phyloP scores from a whole-genome alignment of 37 sponge, comb jelly and placozoan genomes.

The Hormiphora californensis region DNA sequence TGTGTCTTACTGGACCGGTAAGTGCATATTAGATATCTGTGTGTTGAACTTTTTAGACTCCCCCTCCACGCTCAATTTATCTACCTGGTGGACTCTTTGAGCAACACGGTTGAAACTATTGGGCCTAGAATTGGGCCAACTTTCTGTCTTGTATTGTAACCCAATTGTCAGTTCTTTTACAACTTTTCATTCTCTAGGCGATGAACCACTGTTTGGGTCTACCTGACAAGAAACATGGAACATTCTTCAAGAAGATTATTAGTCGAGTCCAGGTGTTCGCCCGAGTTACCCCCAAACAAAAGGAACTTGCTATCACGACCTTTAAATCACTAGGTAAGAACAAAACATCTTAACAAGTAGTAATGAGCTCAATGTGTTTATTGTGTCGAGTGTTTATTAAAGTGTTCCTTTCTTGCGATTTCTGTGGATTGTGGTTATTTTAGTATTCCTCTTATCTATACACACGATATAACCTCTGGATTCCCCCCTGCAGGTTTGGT shows the following conservation, averaged over 20 bases:
- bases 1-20: slow-evolving; percentile 96
- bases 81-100: not conserved
- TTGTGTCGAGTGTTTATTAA: too few species aligned
- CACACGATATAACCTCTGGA: too few species aligned
- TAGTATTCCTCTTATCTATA: too few species aligned
- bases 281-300: slow-evolving; percentile 92
- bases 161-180: not conserved
- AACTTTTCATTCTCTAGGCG: slow-evolving; percentile 55
- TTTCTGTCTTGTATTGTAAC: not conserved
- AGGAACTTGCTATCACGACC: slow-evolving; percentile 58
- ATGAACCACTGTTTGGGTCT: slow-evolving; percentile 52
- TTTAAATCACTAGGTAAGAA: slow-evolving; percentile 25
- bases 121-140: not conserved
- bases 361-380: too few species aligned
- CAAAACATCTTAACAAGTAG: too few species aligned
- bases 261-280: slow-evolving; percentile 85
- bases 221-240: not conserved
- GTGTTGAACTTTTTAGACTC: not conserved
- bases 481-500: slow-evolving; percentile 28
- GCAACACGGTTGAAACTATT: not conserved
- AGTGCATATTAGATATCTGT: not conserved
- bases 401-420: too few species aligned
- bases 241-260: slow-evolving; percentile 59
- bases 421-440: too few species aligned
- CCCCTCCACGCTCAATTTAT: not conserved